Base-by-base conservation (phyloP, 1,140 invertebrate species). In the Chymomyza costata region DNA sequence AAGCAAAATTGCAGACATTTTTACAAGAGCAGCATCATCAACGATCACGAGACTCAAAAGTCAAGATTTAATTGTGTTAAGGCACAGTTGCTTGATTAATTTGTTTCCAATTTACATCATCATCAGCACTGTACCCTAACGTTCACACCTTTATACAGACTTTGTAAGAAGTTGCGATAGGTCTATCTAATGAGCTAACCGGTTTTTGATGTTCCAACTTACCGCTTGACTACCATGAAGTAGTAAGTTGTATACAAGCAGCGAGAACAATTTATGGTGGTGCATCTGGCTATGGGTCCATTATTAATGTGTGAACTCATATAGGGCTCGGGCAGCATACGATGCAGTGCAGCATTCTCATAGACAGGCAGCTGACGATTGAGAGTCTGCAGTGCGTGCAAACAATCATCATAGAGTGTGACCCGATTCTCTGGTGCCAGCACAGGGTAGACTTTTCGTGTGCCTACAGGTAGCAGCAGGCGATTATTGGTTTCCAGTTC, bases 161-260 rank as follows among this genome's bases (percentile, higher is more conserved):
- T n/a, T n/a, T n/a, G n/a, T n/a, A n/a, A n/a, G 2, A 10, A 10
- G 28, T 34, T 39, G 45, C 13, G 28, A 56, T 17, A 34, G 37
- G 15, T 21, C 21, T 43, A 28, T 21, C 21, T 43, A 28, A 8
- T 35, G 13, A 6, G 1, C 15, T 17, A 25, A 52, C 43, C 31
- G 2, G 25, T 51, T 52, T n/a, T n/a, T 19, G 6, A 31, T 7
- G n/a, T n/a, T n/a, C n/a, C 10, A 11, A 65, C 65, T 60, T 39
- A 85, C 83, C 83, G 65, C 28, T 85, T 85, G 15, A 85, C 74
- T 18, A 83, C 59, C 76, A 84, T 82, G 52, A 85, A 84, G 65
- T 85, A 83, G 64, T 83, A 85, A 11, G 76, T 63, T 16, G 83
- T 84, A 47, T 82, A 85, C 38, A 85, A 49, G 21, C 64, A 78